Conservation (phyloP, 2,797 vertebrate genomes). For the Pipistrellus pipistrellus region DNA sequence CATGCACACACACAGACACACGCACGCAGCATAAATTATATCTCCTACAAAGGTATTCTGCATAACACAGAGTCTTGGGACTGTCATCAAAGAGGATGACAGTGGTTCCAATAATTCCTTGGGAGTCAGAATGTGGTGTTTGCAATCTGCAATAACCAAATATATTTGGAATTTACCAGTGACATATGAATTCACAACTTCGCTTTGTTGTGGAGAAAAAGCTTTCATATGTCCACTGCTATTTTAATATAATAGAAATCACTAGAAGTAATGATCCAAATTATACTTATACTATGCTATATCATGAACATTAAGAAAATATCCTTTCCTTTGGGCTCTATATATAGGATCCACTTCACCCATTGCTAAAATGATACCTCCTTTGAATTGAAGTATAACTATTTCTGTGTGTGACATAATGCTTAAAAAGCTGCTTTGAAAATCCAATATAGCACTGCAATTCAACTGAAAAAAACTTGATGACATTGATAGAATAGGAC, state of each 20-base stretch:
- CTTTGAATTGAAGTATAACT: slow-evolving; percentile 27
- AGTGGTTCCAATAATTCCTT: slow-evolving; percentile 8
- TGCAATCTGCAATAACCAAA: slow-evolving; percentile 54
- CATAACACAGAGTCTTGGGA: not conserved
- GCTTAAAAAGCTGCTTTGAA: slow-evolving; percentile 7
- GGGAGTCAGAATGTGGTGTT: slow-evolving; percentile 28
- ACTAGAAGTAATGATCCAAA: slow-evolving; percentile 69
- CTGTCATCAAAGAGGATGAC: not conserved
- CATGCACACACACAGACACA: not conserved
- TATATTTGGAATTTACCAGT: slow-evolving; percentile 24
- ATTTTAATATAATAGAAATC: slow-evolving; percentile 71
- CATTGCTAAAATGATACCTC: slow-evolving; percentile 55
- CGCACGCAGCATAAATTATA: not conserved
- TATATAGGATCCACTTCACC: slow-evolving; percentile 8
- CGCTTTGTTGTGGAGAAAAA: slow-evolving; percentile 49
- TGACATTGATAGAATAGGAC: not conserved
- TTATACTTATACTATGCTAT: not conserved
- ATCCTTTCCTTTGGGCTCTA: not conserved
- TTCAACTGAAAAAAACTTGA: not conserved
- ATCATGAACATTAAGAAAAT: slow-evolving; percentile 64
- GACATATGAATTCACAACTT: slow-evolving; percentile 50
- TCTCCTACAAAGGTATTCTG: not conserved
- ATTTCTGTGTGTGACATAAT: not conserved
- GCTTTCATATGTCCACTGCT: slow-evolving; percentile 64
- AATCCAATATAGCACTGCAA: not conserved